Evolutionary conservation across 2,797 vertebrate species (phyloP), one percentile per base, ranked within the genome.

Genomic region (Fistularia tabacaria): DNA sequence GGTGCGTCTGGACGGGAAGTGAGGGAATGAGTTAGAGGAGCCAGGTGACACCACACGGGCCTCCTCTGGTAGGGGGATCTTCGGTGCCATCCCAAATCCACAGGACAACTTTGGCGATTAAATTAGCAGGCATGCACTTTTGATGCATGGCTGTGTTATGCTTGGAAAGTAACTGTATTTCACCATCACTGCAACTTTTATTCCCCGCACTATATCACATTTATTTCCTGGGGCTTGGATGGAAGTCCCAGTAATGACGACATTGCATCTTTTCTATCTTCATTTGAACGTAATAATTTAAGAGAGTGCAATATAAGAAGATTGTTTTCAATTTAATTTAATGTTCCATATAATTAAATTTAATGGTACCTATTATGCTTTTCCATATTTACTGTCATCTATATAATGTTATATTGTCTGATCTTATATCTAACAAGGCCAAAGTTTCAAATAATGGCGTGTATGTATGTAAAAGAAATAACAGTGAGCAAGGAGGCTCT

Each of bases 61-160:
- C 76, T 80, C 70, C 66, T 44, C 63, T 81, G 72, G 81, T 62
- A 82, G 61, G 7, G 51, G 40, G 82, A 69, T 62, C 70, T 69
- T 65, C 49, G 57, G 50, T 48, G 74, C 46, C 55, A 47, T 73
- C 66, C 65, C 73, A 73, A 79, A 80, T 71, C 73, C 79, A 61
- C 57, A 65, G 61, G 54, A 76, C 81, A 83, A 82, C 76, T 79
- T 76, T 65, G 72, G 81, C 79, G 81, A 85, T 88, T 88, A 79
- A 86, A 86, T 82, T 79, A 85, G 76, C 79, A 69, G 73, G 65
- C 39, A 9, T 67, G 54, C 66, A 59, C 73, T 67, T 80, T 77
- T 76, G 77, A 85, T 80, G 69, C 79, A 77, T 64, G 54, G 71
- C 46, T 38, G 75, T 62, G 60, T 73, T 73, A 65, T 76, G 72